Evolutionary conservation across 2,888 invertebrate species (phyloP), one percentile per base, ranked within the genome.

Genomic region (Catocala nupta): DNA sequence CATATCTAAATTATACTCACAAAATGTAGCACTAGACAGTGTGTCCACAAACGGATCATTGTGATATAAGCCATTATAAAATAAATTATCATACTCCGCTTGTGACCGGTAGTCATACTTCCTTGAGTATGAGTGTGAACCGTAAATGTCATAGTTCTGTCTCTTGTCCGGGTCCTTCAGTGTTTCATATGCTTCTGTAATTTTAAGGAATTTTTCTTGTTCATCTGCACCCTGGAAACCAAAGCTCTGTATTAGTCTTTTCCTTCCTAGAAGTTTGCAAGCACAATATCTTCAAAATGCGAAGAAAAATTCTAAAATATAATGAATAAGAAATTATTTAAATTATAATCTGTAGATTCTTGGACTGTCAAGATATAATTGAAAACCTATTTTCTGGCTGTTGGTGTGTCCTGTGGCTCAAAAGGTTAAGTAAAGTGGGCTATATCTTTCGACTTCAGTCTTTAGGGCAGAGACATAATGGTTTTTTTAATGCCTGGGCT

Each of bases 51-150:
- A 95, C 25, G 96, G 96, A 90, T 98, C 98, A 84, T 98, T 96
- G 84, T 98, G 97, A 88, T 98, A 98, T 68, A 98, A 95, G 61
- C 98, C 98, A 95, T 98, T 96, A 83, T 98, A 98, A 87, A 96
- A 98, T 68, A 96, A 95, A 95, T 98, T 97, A 75, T 97, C 96
- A 89, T 97, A 98, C 59, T 95, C 95, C 0, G 90, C 70, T 60
- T 96, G 96, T 11, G 95, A 95, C 48, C 90, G 91, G 72, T 95
- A 94, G 65, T 96, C 95, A 71, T 96, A 93, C 42, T 95, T 96
- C 70, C 85, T 84, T 0, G 90, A 87, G 59, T 91, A 92, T 6
- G 91, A 77, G 39, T 96, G 96, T 81, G 97, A 97, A 3, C 98
- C 98, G 82, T 96, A 96, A 44, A 96, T 86, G 86, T 98, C 97